Evolutionary conservation across 2,888 invertebrate species (phyloP), one percentile per base, ranked within the genome.

Genomic region (Eupithecia exiguata): DNA sequence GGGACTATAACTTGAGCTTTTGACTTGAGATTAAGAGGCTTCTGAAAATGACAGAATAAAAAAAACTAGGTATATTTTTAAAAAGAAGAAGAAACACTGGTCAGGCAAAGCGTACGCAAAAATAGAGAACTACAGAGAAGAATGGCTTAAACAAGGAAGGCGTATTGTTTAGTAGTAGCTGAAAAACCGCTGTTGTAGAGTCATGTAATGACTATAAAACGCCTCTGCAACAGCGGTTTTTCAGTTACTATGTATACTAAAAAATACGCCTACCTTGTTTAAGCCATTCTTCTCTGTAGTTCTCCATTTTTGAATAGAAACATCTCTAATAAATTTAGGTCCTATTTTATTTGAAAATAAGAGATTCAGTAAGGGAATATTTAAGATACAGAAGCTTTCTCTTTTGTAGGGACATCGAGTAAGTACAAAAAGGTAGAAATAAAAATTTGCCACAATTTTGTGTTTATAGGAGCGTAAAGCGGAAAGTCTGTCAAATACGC

Each of bases 401-500:
- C 69, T 72, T 61, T 70, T 58, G 9, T 63, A 68, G 70, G 72
- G 70, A 79, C 74, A 77, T 75, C 35, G 71, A 69, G 63, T 74
- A 74, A 36, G 35, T 66, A 66, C 80, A 79, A 76, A 77, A 79
- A 74, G 75, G 74, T 74, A 76, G 73, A 76, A 75, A 77, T 76
- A 68, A 77, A 76, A 80, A 80, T 80, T 79, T 77, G 76, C 74
- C 69, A 38, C 61, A 61, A 66, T 77, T 80, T 78, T 74, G 67
- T 71, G 77, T 58, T 75, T 78, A 80, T 75, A 77, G 73, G 75
- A 79, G 76, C 80, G 80, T 80, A 78, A 80, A 77, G 76, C 74
- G 77, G 77, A 77, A 74, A 75, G 74, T 70, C 70, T 78, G 81
- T 82, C 81, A 84, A 83, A 77, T 76, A 75, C 62, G 75, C 77